Percentiles rank a stretch among this genome's conserved stretches.
Evolutionary conservation across 1,140 invertebrate species (phyloP).

Genomic region (Anoplophora glabripennis): DNA sequence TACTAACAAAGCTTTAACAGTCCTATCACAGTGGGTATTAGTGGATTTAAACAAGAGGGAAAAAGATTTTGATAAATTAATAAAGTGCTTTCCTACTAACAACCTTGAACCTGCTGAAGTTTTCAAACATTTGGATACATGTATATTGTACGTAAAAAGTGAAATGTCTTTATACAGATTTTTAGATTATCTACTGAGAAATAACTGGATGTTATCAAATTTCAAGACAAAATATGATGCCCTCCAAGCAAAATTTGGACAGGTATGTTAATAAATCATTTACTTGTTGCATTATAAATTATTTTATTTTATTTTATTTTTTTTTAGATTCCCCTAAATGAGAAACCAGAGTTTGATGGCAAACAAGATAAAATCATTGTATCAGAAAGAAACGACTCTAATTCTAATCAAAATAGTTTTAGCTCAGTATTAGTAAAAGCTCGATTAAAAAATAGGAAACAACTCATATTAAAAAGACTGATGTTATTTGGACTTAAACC

Average conservation of each 20-base stretch:
- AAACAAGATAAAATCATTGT: constrained; percentile 38
- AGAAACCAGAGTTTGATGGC: constrained; percentile 34
- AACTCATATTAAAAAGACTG: constrained; percentile 43
- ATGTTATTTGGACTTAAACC: constrained; percentile 47
- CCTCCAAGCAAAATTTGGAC: constrained; percentile 52
- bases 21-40: constrained; percentile 58
- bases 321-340: constrained; percentile 30
- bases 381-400: constrained; percentile 36
- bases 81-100: constrained; percentile 53
- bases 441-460: constrained; percentile 42
- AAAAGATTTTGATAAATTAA: constrained; percentile 53
- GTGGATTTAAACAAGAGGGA: constrained; percentile 52
- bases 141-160: constrained; percentile 53
- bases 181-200: constrained; percentile 57
- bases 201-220: constrained; percentile 54
- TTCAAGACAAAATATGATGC: constrained; percentile 54
- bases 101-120: constrained; percentile 50
- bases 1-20: constrained; percentile 53
- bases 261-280: constrained; percentile 32
- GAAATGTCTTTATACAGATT: constrained; percentile 57
- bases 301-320: constrained; percentile 2
- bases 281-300: neutral
- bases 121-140: constrained; percentile 53
- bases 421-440: constrained; percentile 40
- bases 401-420: constrained; percentile 30